Base-by-base conservation (phyloP, 2,797 vertebrate species). In the Rhinoraja longicauda region DNA sequence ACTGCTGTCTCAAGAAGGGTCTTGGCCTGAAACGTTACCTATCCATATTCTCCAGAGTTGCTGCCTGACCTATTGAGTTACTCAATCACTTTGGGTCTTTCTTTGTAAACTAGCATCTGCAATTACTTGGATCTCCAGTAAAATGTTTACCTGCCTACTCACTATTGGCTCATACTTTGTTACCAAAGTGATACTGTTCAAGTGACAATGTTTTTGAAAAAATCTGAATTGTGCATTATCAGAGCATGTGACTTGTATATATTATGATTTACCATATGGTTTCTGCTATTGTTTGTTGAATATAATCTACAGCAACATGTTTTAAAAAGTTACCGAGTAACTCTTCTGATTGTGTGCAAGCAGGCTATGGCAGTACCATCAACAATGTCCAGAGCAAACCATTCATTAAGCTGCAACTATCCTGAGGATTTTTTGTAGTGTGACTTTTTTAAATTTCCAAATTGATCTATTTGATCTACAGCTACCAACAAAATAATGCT, bases 381-480 rank as follows among this genome's bases (percentile, higher is more conserved):
- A 32, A 88, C 67, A 8, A 9, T 67, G 32, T n/a, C 0, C n/a
- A 67, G 17, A 67, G 17, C 67, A n/a, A 88, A 62, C 84, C 67
- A 67, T 67, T 88, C 84, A 32, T 88, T 36, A 88, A 88, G 84
- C n/a, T 67, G 59, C 62, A 67, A 67, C 64, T 84, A 36, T n/a
- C 8, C 39, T 88, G n/a, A 62, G 84, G 7, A 67, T 1, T 21
- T 64, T 39, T 67, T 36, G 19, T 36, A 88, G 64, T 24, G 8
- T 88, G 24, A 67, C n/a, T 12, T 88, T 88, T 88, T 88, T 5
- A 4, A 67, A 88, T 88, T 62, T 67, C n/a, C 59, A 67, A 64
- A 36, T 88, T 64, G 17, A 88, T 88, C 84, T 67, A 10, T 36
- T 62, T 67, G 84, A 67, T n/a, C 32, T 57, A 62, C 29, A 88